Conservation (phyloP, 2,113 vertebrate genomes). For the Enhydra lutris region DNA sequence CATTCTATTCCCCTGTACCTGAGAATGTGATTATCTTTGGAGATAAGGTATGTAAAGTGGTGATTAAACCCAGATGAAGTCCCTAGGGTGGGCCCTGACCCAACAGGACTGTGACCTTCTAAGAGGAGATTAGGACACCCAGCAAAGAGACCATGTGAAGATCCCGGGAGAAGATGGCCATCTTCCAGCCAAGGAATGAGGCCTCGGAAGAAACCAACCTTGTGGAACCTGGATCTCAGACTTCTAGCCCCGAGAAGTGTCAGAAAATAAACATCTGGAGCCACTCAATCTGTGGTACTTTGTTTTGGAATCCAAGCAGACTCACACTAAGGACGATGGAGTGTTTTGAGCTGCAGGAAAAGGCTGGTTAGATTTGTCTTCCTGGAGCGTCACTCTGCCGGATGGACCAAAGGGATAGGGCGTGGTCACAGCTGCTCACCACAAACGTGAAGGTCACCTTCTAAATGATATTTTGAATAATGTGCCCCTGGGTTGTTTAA, state of each 20-base stretch:
- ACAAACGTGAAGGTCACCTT: background rate
- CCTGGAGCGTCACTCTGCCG: background rate
- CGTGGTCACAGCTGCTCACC: accelerated
- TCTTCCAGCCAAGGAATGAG: background rate
- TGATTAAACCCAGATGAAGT: background rate
- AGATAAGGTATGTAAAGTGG: background rate
- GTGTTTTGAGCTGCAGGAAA: background rate
- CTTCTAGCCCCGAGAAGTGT: background rate
- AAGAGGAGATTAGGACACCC: background rate
- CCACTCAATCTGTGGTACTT: background rate
- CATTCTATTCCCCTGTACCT: background rate
- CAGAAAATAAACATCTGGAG: background rate
- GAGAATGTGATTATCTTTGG: background rate
- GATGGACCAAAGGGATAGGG: background rate
- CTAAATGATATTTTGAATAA: background rate
- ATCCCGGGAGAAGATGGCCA: accelerated
- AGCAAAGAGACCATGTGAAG: background rate
- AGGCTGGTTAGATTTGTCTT: background rate
- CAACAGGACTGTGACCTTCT: background rate
- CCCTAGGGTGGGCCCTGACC: background rate
- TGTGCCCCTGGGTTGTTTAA: background rate
- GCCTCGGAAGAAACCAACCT: background rate
- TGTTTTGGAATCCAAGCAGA: background rate
- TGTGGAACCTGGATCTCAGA: background rate
- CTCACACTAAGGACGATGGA: background rate